Percentiles rank a stretch among this genome's conserved stretches.
Conservation (phyloP, 2,113 vertebrate genomes). For the Aepyceros melampus region DNA sequence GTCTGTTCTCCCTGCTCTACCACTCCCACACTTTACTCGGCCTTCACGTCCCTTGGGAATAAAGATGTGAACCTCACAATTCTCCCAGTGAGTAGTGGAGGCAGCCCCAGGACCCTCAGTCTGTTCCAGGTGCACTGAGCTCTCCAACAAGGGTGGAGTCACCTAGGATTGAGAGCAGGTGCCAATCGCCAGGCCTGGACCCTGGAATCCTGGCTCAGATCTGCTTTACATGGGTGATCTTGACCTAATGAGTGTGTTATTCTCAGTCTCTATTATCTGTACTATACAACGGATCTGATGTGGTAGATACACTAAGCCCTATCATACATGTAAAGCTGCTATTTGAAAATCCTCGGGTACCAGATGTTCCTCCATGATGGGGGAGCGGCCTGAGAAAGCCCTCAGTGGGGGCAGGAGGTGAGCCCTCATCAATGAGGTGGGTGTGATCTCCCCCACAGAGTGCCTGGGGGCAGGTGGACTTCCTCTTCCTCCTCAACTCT, state of each 20-base stretch:
- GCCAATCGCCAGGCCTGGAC: not conserved
- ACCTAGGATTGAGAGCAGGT: not conserved
- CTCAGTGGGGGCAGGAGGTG: not conserved
- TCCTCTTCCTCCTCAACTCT: not conserved
- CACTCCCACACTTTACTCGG: not conserved
- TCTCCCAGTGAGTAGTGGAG: not conserved
- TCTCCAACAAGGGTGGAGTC: not conserved
- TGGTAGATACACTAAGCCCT: not conserved
- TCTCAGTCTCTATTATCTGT: not conserved
- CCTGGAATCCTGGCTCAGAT: not conserved
- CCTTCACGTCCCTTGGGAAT: slow-evolving; percentile 1
- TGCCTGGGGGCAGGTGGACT: not conserved
- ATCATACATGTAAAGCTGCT: not conserved
- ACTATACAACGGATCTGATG: not conserved
- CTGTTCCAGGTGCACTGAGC: not conserved
- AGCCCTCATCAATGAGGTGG: not conserved
- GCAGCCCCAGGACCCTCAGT: slow-evolving; percentile 22
- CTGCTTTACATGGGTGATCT: too few species aligned
- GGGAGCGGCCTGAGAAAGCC: not conserved
- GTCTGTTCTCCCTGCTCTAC: slow-evolving; percentile 1
- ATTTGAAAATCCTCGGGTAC: not conserved
- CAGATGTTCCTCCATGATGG: not conserved
- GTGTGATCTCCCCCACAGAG: not conserved
- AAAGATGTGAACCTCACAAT: not conserved
- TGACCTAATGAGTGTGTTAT: not conserved